Percentiles rank a stretch among this genome's conserved stretches.
Conservation (phyloP, 1,140 invertebrate species). For the Chymomyza costata region DNA sequence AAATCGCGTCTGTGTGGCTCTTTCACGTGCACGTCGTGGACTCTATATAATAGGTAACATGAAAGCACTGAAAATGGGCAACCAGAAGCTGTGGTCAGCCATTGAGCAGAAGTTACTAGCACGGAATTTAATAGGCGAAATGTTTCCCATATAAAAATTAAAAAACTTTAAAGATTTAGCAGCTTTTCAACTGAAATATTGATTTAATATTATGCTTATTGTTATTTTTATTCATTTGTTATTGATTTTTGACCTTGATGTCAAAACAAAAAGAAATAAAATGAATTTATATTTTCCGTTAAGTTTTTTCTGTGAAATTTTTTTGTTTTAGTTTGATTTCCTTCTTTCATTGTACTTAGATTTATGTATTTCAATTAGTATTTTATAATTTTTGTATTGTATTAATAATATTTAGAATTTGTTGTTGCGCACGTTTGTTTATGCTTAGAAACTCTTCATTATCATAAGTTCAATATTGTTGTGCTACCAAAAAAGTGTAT, state of each 20-base stretch:
- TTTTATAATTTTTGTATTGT: conserved; percentile 24
- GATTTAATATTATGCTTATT: conserved; percentile 3
- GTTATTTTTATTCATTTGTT: conserved; percentile 17
- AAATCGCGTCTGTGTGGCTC: conserved; percentile 89
- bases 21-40: conserved; percentile 87
- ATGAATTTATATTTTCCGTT: conserved; percentile 13
- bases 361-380: conserved; percentile 16
- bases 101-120: conserved; percentile 64
- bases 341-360: neutral
- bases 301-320: conserved; percentile 32
- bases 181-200: neutral
- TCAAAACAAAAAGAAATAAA: conserved; percentile 9
- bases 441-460: too few relatives aligned
- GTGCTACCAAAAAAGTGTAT: too few relatives aligned
- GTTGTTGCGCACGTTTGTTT: conserved; percentile 16
- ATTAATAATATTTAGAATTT: conserved; percentile 36
- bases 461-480: too few relatives aligned
- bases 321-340: conserved; percentile 16
- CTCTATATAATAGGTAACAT: conserved; percentile 83
- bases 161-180: neutral
- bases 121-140: conserved; percentile 30
- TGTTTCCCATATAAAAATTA: conserved; percentile 27
- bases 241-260: conserved; percentile 9
- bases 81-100: conserved; percentile 76
- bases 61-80: conserved; percentile 76